Evolutionary conservation across 2,113 vertebrate genomes (phyloP).

Genomic region (Sceloporus undulatus): DNA sequence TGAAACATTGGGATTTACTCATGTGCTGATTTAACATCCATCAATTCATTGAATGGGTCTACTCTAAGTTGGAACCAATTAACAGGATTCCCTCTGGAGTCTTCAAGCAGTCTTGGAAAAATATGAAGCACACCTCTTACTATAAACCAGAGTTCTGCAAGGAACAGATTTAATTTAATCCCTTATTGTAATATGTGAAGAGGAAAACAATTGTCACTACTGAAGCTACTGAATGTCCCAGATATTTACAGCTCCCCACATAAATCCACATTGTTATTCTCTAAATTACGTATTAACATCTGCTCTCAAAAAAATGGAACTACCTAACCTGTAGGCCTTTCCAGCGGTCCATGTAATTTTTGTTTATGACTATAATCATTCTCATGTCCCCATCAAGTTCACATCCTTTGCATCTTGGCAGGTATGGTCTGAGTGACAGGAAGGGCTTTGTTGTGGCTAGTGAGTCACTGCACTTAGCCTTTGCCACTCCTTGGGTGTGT

Average conservation of each 20-base stretch:
- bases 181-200: conserved; percentile 28
- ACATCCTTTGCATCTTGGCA: conserved; percentile 67
- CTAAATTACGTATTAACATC: conserved; percentile 27
- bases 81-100: neutral
- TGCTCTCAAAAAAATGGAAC: conserved; percentile 5
- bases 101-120: conserved; percentile 40
- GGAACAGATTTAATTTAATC: conserved; percentile 42
- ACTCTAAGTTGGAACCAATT: no score
- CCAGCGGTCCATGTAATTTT: conserved; percentile 52
- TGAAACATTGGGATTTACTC: no score
- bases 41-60: no score
- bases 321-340: conserved; percentile 8
- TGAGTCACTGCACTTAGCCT: conserved; percentile 72
- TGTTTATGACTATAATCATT: conserved; percentile 63
- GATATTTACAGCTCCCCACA: neutral
- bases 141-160: conserved; percentile 31
- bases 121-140: conserved; percentile 8
- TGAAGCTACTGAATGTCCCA: conserved; percentile 6
- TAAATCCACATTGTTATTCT: neutral
- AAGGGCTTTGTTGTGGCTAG: conserved; percentile 73
- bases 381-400: conserved; percentile 59
- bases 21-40: no score
- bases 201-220: neutral
- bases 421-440: conserved; percentile 58
- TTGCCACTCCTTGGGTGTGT: conserved; percentile 73